Percentiles rank a stretch among this genome's conserved stretches.
phyloP scores from a whole-genome alignment of 2,113 vertebrate genomes.

The Equus quagga region DNA sequence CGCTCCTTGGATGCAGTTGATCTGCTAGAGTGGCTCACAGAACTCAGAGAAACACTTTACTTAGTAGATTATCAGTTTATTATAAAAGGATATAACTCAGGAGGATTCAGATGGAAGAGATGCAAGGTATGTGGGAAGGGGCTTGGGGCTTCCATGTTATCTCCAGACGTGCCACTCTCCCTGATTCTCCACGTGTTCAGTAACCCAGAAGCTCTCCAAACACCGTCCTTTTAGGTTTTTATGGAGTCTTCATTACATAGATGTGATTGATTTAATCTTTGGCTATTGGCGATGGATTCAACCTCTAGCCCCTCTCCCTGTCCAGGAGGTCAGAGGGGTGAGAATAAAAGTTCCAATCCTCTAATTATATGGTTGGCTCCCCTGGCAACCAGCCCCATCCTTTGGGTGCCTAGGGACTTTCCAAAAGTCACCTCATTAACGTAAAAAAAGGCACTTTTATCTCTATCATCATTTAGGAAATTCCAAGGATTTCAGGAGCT shows the following conservation, averaged over 20 bases:
- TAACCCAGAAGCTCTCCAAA: background rate
- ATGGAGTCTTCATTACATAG: background rate
- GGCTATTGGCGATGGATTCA: background rate
- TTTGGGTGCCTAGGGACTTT: background rate
- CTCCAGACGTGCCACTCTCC: background rate
- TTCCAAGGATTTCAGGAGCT: background rate
- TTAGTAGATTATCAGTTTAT: background rate
- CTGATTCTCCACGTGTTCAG: accelerated
- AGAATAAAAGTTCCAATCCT: background rate
- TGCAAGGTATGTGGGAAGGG: background rate
- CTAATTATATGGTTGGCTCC: background rate
- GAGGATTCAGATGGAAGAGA: background rate
- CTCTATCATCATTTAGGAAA: background rate
- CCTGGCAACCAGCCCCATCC: background rate
- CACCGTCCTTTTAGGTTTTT: background rate
- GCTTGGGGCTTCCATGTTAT: accelerated
- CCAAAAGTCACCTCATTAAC: background rate
- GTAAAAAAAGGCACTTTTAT: background rate
- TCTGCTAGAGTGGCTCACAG: background rate
- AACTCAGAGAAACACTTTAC: background rate
- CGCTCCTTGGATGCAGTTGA: background rate
- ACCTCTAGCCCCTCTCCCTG: background rate
- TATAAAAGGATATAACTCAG: background rate
- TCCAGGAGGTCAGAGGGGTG: background rate
- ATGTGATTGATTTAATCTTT: background rate